These are phyloP conservation scores for Chionodraco myersi DNA, from an alignment of 2,113 vertebrate species.

Conservation along the genomic window DNA sequence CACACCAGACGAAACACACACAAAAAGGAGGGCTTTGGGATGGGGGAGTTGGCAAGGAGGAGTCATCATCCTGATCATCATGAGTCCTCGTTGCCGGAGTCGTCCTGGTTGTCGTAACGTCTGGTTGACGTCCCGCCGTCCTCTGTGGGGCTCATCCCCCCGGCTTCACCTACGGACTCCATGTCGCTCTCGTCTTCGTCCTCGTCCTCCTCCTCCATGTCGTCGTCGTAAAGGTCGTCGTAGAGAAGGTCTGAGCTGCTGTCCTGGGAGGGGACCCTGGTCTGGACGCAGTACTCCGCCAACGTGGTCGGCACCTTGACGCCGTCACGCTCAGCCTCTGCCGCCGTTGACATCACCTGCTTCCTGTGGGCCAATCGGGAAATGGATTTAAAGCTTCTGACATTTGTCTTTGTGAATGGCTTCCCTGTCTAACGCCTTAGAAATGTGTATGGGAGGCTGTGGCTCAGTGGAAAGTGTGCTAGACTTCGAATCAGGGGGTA, in stretches of 20 bases:
- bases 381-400: neutral
- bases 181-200: slow-evolving; percentile 91
- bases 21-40: slow-evolving; percentile 4
- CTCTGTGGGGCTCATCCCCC: slow-evolving; percentile 87
- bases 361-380: slow-evolving; percentile 82
- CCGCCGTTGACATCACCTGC: slow-evolving; percentile 95
- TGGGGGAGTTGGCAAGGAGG: slow-evolving; percentile 46
- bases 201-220: slow-evolving; percentile 95
- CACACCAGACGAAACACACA: slow-evolving; percentile 10
- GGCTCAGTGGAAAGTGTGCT: too few species aligned
- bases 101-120: slow-evolving; percentile 95
- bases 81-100: slow-evolving; percentile 98
- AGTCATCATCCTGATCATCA: slow-evolving; percentile 83
- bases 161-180: slow-evolving; percentile 91
- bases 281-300: slow-evolving; percentile 99
- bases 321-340: slow-evolving; percentile 95
- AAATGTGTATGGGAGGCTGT: neutral
- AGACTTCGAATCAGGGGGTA: too few species aligned
- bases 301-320: slow-evolving; percentile 98
- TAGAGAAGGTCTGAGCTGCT: slow-evolving; percentile 99
- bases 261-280: slow-evolving; percentile 98
- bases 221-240: slow-evolving; percentile 95
- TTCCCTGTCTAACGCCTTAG: neutral
- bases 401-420: neutral
- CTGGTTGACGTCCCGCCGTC: slow-evolving; percentile 91